phyloP scores from a whole-genome alignment of 2,797 vertebrate genomes.

The Aythya fuligula region DNA sequence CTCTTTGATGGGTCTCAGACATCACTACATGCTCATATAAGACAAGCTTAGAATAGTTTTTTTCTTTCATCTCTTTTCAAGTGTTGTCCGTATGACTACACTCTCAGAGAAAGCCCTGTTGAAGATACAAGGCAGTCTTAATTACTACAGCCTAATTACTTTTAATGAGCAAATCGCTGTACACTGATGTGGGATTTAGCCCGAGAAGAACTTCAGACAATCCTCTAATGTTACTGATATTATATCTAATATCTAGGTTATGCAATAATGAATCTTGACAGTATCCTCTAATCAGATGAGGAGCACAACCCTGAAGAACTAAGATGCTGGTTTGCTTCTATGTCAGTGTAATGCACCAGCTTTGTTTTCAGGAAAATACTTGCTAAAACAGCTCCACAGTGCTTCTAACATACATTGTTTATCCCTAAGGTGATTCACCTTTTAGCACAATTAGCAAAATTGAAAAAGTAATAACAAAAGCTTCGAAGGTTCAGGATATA shows the following conservation, averaged over 20 bases:
- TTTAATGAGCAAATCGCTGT: background rate
- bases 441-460: constrained; percentile 2
- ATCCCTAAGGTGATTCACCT: background rate
- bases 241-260: background rate
- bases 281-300: constrained; percentile 11
- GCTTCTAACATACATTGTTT: background rate
- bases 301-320: background rate
- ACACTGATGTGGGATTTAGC: background rate
- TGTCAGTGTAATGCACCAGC: background rate
- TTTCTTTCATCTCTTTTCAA: background rate
- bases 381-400: background rate
- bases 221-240: background rate
- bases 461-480: background rate
- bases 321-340: background rate
- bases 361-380: constrained; percentile 21
- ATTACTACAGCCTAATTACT: constrained; percentile 27
- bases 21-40: background rate
- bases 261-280: background rate
- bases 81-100: background rate
- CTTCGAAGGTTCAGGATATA: background rate
- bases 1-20: background rate
- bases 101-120: background rate
- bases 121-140: background rate
- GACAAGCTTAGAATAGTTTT: background rate
- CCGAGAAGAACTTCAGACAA: constrained; percentile 24